Evolutionary conservation across 1,140 invertebrate genomes (phyloP), one percentile per base, ranked within the genome.

Genomic region (Hirudo medicinalis): DNA sequence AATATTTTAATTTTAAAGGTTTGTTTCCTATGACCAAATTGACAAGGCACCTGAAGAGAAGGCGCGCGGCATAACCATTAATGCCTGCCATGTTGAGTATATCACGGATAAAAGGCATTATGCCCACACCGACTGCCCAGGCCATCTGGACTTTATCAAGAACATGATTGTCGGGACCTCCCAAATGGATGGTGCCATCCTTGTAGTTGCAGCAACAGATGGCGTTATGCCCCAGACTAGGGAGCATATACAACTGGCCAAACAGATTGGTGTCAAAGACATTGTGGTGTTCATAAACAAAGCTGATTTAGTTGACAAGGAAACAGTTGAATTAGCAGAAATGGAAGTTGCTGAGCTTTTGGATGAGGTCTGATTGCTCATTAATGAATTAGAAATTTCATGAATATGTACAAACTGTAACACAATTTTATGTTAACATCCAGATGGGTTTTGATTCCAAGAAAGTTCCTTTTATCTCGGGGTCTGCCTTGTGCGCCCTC

Each of bases 161-260:
- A 99, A 99, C 81, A 99, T 99, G 96, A 99, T 97, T 66, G 94
- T 92, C 57, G 95, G 96, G 55, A 91, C 95, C 8, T 88, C 92
- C 4, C 94, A 98, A 81, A 98, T 99, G 95, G 96, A 99, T 83
- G 95, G 94, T 67, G 94, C 94, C 55, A 97, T 99, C 77, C 82
- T 99, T 32, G 97, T 99, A 2, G 94, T 99, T 0, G 95, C 96
- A 43, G 95, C 95, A 5, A 98, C 95, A 57, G 97, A 99, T 83
- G 97, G 97, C 74, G 89, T 91, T 29, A 99, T 99, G 97, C 97
- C 97, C 17, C 97, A 99, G 82, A 99, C 97, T 0, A 86, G 89
- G 76, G 96, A 99, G 80, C 97, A 99, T 87, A 87, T 99, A 76
- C 78, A 98, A 9, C 86, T 99, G 57, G 92, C 95, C 1, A 97